These are phyloP conservation scores for Arnoldichthys spilopterus DNA, from an alignment of 2,797 vertebrate genomes.

Conservation along the genomic window DNA sequence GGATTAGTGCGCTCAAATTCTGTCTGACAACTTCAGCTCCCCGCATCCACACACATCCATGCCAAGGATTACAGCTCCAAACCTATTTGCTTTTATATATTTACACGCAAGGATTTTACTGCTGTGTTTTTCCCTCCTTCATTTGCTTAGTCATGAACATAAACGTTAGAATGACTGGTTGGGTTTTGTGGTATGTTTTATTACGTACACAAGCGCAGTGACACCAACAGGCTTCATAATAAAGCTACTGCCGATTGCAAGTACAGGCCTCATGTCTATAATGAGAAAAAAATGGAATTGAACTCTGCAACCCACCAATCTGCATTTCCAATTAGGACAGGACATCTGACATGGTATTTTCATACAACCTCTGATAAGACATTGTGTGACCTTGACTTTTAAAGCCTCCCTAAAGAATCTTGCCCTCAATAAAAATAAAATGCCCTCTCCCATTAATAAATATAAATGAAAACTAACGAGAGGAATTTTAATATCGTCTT, in stretches of 20 bases:
- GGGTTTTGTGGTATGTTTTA: background rate
- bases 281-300: background rate
- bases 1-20: conserved; percentile 8
- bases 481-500: background rate
- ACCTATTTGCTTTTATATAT: conserved; percentile 26
- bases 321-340: conserved; percentile 19
- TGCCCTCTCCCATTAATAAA: conserved; percentile 13
- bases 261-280: background rate
- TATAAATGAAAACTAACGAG: conserved; percentile 1
- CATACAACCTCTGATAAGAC: background rate
- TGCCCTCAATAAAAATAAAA: conserved; percentile 1
- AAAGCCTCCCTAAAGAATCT: conserved; percentile 14
- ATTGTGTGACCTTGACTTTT: conserved; percentile 2
- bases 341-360: conserved; percentile 15
- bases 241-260: background rate
- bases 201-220: background rate
- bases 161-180: background rate
- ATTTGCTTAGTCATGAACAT: background rate
- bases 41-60: background rate
- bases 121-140: background rate
- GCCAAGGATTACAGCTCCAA: conserved; percentile 5
- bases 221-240: background rate
- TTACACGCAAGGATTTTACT: background rate
- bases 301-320: background rate
- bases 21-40: background rate